Evolutionary conservation across 1,140 invertebrate genomes (phyloP).

Genomic region (Lepeophtheirus salmonis): DNA sequence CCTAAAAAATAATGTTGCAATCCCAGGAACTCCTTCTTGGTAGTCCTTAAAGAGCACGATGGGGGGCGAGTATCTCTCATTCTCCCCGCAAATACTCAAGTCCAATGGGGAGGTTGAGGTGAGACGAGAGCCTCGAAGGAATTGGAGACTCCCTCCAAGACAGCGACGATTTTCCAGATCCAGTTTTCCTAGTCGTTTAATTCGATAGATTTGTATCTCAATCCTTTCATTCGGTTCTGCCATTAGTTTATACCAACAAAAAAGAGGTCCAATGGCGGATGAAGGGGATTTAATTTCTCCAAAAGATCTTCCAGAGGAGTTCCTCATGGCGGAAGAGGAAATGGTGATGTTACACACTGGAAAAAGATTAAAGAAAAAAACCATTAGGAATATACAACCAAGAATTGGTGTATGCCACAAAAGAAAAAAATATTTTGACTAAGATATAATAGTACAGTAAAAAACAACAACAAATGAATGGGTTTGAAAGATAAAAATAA

Average conservation of each 20-base stretch:
- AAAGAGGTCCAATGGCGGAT: background rate
- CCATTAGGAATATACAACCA: too few relatives aligned
- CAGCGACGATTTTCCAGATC: background rate
- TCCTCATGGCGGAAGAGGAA: background rate
- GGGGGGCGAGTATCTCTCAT: slow-evolving; percentile 5
- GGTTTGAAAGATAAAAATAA: too few relatives aligned
- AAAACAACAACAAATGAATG: too few relatives aligned
- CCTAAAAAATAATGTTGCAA: background rate
- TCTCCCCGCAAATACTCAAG: slow-evolving; percentile 2
- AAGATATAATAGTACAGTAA: too few relatives aligned
- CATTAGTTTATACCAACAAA: slow-evolving; percentile 5
- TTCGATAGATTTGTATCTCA: slow-evolving; percentile 7
- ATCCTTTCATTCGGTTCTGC: background rate
- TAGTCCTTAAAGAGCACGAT: slow-evolving; percentile 3
- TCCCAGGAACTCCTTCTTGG: background rate
- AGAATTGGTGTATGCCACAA: too few relatives aligned
- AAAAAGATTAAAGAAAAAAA: background rate
- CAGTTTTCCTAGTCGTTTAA: background rate
- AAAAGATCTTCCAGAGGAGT: background rate
- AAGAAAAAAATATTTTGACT: too few relatives aligned
- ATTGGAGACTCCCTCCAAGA: background rate
- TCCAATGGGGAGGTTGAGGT: background rate
- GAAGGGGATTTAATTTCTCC: slow-evolving; percentile 7
- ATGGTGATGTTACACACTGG: slow-evolving; percentile 8
- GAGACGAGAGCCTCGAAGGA: background rate